These are phyloP conservation scores for Nipponacmea schrenckii DNA, from an alignment of 2,888 invertebrate genomes.

Conservation along the genomic window DNA sequence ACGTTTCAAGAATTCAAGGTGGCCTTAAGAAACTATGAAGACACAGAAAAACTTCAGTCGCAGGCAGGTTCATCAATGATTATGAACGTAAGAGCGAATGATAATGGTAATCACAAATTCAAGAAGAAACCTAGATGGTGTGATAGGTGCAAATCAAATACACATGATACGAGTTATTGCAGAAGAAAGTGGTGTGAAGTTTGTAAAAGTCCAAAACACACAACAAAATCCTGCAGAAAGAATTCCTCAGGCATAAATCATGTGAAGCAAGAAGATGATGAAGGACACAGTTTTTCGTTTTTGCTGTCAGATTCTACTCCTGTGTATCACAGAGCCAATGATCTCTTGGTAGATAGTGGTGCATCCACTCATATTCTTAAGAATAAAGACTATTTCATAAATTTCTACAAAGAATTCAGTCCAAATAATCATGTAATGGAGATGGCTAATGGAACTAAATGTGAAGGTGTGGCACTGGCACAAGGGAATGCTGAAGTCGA, in stretches of 20 bases:
- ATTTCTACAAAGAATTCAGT: constrained; percentile 29
- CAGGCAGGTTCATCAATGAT: not conserved
- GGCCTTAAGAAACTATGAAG: constrained; percentile 24
- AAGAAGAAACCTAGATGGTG: not conserved
- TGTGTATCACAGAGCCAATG: not conserved
- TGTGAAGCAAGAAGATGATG: not conserved
- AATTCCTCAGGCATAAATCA: not conserved
- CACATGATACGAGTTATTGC: not conserved
- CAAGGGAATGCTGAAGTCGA: constrained; percentile 15
- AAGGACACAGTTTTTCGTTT: not conserved
- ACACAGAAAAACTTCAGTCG: constrained; percentile 21
- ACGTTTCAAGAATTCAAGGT: constrained; percentile 27
- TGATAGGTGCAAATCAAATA: not conserved
- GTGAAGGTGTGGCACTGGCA: constrained; percentile 14
- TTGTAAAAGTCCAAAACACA: constrained; percentile 14
- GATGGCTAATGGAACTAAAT: constrained; percentile 25
- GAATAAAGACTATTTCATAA: constrained; percentile 28
- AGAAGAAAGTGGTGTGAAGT: constrained; percentile 10
- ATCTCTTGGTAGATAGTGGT: constrained; percentile 35
- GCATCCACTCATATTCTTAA: constrained; percentile 37
- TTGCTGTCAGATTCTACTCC: no score
- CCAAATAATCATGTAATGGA: constrained; percentile 31
- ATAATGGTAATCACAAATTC: no score
- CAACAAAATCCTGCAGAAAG: not conserved
- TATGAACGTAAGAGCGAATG: not conserved